These are phyloP conservation scores for Phrixothrix hirtus DNA, from an alignment of 2,888 invertebrate species.

Conservation along the genomic window DNA sequence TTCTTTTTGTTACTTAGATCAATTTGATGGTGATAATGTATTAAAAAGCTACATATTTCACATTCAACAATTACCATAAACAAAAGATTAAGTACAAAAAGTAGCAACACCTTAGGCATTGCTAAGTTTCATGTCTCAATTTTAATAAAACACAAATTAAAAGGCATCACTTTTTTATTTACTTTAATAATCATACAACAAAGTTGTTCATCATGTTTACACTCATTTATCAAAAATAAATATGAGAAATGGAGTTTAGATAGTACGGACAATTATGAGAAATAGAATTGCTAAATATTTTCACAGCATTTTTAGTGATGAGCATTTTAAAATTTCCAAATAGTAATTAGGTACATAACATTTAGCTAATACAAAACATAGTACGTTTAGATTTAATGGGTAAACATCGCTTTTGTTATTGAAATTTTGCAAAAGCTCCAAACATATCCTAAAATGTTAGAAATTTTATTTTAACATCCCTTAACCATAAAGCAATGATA, in stretches of 20 bases:
- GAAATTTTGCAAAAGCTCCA: background rate
- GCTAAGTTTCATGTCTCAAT: background rate
- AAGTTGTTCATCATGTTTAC: too few species aligned
- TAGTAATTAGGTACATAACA: background rate
- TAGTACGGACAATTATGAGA: background rate
- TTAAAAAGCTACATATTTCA: too few species aligned
- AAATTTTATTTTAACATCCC: background rate
- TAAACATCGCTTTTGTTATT: background rate
- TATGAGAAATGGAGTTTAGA: background rate
- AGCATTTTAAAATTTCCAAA: background rate
- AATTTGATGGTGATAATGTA: too few species aligned
- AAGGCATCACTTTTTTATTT: background rate
- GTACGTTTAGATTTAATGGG: background rate
- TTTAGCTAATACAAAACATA: background rate
- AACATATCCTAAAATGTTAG: background rate
- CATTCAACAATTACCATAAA: background rate
- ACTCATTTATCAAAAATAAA: background rate
- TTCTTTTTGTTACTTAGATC: too few species aligned
- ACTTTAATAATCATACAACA: background rate
- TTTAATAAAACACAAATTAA: background rate
- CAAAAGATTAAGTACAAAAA: background rate
- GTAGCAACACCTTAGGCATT: background rate
- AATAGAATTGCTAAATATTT: constrained; percentile 1
- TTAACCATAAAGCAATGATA: constrained; percentile 1
- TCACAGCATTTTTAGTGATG: constrained; percentile 6